Base-by-base conservation (phyloP, 2,797 vertebrate genomes). In the Acestrorhynchus altus region DNA sequence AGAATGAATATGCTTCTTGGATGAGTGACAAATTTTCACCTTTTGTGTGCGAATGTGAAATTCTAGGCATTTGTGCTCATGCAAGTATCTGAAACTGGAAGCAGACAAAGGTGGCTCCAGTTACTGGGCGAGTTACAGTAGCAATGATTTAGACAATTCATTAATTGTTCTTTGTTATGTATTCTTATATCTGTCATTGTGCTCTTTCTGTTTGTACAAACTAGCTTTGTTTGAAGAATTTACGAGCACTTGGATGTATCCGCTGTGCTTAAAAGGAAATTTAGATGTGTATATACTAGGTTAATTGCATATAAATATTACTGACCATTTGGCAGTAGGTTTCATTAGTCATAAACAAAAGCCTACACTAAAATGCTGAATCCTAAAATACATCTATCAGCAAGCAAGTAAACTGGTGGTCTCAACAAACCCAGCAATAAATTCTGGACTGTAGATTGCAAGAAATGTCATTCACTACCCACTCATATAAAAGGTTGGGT, bases 121-220 rank as follows among this genome's bases (percentile, higher is more conserved):
- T 93, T 92, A 92, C 93, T 83, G 86, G 88, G 88, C 91, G 68
- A 71, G 73, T 91, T 91, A 87, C 90, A 86, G 83, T 81, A 86
- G 81, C 86, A 68, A 46, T 85, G 86, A 86, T 83, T 82, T 81
- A 84, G 80, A 92, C 89, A 91, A 92, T 91, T 87, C 87, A 87
- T 16, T 22, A 65, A 67, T 90, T 90, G 87, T 87, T 88, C 81
- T 73, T 76, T 2, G n/a, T 47, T 85, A 77, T 87, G 84, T 88
- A 88, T 87, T 76, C 72, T 35, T 79, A 74, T 86, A 76, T 84
- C 83, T 85, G 86, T 81, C 81, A 78, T 85, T 81, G 44, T 79
- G 77, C 81, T 81, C 85, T 85, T 86, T 88, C 82, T 83, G 89
- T 88, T 84, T 86, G 79, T 83, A 82, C 82, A 86, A 90, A 86